phyloP scores from a whole-genome alignment of 2,888 invertebrate species.

The Drosophila robusta region DNA sequence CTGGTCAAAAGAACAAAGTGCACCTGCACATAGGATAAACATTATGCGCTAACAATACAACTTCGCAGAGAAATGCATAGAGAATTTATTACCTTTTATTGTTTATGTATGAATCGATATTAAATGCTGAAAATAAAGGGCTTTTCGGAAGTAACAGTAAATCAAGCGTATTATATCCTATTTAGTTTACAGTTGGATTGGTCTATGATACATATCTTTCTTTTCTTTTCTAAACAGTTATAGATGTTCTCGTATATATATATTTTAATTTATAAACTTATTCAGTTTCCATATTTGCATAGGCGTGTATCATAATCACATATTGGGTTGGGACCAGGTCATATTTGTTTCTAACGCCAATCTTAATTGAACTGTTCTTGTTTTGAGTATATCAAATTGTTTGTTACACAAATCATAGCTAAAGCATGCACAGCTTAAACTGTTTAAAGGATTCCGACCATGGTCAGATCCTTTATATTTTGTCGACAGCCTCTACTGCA shows the following conservation, averaged over 20 bases:
- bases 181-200: slow-evolving; percentile 39
- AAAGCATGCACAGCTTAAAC: slow-evolving; percentile 8
- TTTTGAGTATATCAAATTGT: slow-evolving; percentile 31
- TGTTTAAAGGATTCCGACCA: slow-evolving; percentile 2
- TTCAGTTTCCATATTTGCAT: slow-evolving; percentile 43
- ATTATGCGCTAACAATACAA: slow-evolving; percentile 38
- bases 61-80: slow-evolving; percentile 51
- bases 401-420: slow-evolving; percentile 27
- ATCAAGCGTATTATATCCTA: slow-evolving; percentile 34
- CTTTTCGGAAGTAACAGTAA: slow-evolving; percentile 38
- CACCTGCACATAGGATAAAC: slow-evolving; percentile 1
- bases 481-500: slow-evolving; percentile 12
- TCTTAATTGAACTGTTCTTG: slow-evolving; percentile 45
- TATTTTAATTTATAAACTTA: slow-evolving; percentile 41
- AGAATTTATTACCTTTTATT: slow-evolving; percentile 59
- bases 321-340: slow-evolving; percentile 60
- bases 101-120: slow-evolving; percentile 34
- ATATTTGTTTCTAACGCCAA: slow-evolving; percentile 49
- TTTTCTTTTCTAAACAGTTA: slow-evolving; percentile 39
- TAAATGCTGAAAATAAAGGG: slow-evolving; percentile 60
- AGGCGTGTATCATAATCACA: slow-evolving; percentile 68
- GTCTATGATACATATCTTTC: slow-evolving; percentile 27
- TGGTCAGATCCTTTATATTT: slow-evolving; percentile 1
- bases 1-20: slow-evolving; percentile 84
- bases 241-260: slow-evolving; percentile 32